Percentiles rank a stretch among this genome's conserved stretches.
Conservation (phyloP, 1,140 invertebrate species). For the Halyomorpha halys region DNA sequence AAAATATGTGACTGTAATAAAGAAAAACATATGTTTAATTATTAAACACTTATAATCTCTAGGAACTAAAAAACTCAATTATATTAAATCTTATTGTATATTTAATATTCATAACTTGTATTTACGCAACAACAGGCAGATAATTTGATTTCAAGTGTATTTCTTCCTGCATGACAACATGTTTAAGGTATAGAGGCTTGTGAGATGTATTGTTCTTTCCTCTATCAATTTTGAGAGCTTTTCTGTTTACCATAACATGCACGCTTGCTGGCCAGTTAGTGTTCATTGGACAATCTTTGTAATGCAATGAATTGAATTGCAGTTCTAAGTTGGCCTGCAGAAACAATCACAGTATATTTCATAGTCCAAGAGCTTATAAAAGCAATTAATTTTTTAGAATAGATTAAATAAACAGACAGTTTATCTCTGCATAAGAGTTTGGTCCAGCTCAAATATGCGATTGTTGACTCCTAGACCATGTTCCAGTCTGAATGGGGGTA, state of each 20-base stretch:
- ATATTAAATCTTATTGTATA: background rate
- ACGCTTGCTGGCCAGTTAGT: conserved; percentile 94
- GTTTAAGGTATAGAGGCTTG: conserved; percentile 91
- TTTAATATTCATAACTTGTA: conserved; percentile 33
- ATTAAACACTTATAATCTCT: too few relatives aligned
- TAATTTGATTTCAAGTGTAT: conserved; percentile 93
- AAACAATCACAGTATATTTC: background rate
- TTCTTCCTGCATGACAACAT: conserved; percentile 88
- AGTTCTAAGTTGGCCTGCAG: conserved; percentile 67
- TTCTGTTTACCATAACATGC: conserved; percentile 81
- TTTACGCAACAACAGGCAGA: conserved; percentile 95
- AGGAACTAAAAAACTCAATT: background rate
- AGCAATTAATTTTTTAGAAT: too few relatives aligned
- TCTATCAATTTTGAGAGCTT: conserved; percentile 79
- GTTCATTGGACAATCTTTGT: conserved; percentile 90
- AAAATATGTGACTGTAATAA: conserved; percentile 80
- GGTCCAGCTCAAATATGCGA: conserved; percentile 92
- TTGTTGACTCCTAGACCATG: conserved; percentile 94
- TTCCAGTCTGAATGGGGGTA: conserved; percentile 88
- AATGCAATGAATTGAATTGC: conserved; percentile 92
- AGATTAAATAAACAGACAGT: too few relatives aligned
- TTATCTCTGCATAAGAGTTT: conserved; percentile 85
- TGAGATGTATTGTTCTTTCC: conserved; percentile 88
- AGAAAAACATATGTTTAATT: conserved; percentile 29
- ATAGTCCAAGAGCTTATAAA: too few relatives aligned